Percentiles rank a stretch among this genome's conserved stretches.
Evolutionary conservation across 1,140 invertebrate species (phyloP).

Genomic region (Papilio polyxenes): DNA sequence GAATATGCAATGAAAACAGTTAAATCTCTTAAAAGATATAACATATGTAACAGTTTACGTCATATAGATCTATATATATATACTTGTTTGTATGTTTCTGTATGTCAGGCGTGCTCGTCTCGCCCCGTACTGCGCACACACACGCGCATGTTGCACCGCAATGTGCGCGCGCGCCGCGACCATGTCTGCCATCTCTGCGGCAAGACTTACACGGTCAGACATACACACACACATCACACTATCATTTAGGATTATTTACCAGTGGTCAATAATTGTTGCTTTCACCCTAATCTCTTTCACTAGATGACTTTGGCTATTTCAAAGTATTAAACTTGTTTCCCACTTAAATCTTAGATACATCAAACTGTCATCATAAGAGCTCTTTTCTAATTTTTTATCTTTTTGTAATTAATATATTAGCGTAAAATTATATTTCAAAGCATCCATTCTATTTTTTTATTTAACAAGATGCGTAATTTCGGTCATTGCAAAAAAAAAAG

Average conservation of each 20-base stretch:
- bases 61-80: neutral
- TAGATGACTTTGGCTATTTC: too few species aligned
- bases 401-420: too few species aligned
- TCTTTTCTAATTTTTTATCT: too few species aligned
- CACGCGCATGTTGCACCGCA: conserved; percentile 53
- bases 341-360: neutral
- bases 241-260: neutral
- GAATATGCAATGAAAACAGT: too few species aligned
- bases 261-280: neutral
- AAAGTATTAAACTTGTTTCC: too few species aligned
- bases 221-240: neutral
- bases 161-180: conserved; percentile 42
- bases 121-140: conserved; percentile 63
- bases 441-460: too few species aligned
- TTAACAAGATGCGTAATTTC: too few species aligned
- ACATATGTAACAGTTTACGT: too few species aligned
- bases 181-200: conserved; percentile 71
- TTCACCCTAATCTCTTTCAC: neutral
- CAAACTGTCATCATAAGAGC: too few species aligned
- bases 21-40: too few species aligned
- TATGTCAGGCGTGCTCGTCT: conserved; percentile 63
- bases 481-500: too few species aligned
- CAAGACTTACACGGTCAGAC: conserved; percentile 64
- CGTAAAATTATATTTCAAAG: too few species aligned
- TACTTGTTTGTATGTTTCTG: neutral